Conservation (phyloP, 2,888 invertebrate genomes). For the Nemapogon koenigi region DNA sequence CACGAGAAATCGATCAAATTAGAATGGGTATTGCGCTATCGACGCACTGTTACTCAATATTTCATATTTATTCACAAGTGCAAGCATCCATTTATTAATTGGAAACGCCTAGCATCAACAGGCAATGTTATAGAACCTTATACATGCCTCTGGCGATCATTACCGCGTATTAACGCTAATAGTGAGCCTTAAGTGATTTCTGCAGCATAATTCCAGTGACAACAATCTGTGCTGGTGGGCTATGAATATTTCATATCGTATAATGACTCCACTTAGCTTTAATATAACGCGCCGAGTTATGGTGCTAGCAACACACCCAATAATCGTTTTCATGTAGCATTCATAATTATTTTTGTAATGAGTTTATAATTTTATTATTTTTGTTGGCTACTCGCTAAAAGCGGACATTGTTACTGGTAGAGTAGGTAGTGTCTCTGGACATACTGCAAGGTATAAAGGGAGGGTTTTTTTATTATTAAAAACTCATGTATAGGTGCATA, state of each 20-base stretch:
- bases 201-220: constrained; percentile 46
- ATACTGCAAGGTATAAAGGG: too few relatives aligned
- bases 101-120: too few relatives aligned
- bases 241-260: constrained; percentile 53
- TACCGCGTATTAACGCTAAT: constrained; percentile 56
- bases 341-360: constrained; percentile 1
- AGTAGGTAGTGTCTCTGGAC: background rate
- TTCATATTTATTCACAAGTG: too few relatives aligned
- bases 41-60: too few relatives aligned
- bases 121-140: background rate
- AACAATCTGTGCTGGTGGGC: constrained; percentile 46
- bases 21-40: too few relatives aligned
- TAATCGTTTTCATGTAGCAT: constrained; percentile 8
- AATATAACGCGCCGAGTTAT: constrained; percentile 23
- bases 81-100: too few relatives aligned
- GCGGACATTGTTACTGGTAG: background rate
- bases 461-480: too few relatives aligned
- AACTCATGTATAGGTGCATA: too few relatives aligned
- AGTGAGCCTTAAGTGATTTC: constrained; percentile 42
- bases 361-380: background rate
- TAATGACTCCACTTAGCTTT: constrained; percentile 37
- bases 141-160: constrained; percentile 44
- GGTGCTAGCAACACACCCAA: constrained; percentile 18
- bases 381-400: background rate
- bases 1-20: too few relatives aligned